phyloP scores from a whole-genome alignment of 2,113 vertebrate species.

The Chlorodrepanis virens region DNA sequence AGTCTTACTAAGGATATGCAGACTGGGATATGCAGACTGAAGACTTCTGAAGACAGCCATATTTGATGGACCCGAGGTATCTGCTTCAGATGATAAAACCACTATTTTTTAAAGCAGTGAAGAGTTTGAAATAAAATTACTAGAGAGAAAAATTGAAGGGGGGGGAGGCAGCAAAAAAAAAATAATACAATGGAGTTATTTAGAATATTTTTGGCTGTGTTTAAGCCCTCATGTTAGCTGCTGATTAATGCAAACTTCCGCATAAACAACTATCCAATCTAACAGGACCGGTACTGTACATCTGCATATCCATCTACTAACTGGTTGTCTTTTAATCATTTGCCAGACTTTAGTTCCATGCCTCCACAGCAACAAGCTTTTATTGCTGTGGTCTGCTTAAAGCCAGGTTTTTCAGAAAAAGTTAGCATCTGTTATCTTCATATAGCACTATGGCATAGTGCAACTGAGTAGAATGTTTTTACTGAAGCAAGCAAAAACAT shows the following conservation, averaged over 20 bases:
- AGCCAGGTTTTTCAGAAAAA: neutral
- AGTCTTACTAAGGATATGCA: neutral
- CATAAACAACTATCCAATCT: neutral
- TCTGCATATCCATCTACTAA: neutral
- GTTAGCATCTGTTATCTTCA: neutral
- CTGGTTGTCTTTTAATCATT: neutral
- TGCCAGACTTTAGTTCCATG: neutral
- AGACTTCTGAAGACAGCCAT: neutral
- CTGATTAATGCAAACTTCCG: neutral
- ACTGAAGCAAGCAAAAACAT: neutral
- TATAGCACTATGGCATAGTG: neutral
- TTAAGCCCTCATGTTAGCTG: neutral
- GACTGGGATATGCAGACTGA: neutral
- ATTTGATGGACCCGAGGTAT: neutral
- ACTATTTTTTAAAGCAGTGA: neutral
- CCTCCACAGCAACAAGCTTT: neutral
- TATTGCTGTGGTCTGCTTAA: neutral
- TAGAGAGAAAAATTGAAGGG: neutral
- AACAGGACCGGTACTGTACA: rapidly evolving
- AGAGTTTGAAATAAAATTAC: neutral
- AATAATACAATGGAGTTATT: neutral
- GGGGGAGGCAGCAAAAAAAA: neutral
- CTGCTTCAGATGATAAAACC: neutral
- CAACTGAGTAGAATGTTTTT: neutral
- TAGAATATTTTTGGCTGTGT: neutral